Percentiles rank a stretch among this genome's conserved stretches.
phyloP scores from a whole-genome alignment of 2,797 vertebrate genomes.

The Sebastes wilsoni region DNA sequence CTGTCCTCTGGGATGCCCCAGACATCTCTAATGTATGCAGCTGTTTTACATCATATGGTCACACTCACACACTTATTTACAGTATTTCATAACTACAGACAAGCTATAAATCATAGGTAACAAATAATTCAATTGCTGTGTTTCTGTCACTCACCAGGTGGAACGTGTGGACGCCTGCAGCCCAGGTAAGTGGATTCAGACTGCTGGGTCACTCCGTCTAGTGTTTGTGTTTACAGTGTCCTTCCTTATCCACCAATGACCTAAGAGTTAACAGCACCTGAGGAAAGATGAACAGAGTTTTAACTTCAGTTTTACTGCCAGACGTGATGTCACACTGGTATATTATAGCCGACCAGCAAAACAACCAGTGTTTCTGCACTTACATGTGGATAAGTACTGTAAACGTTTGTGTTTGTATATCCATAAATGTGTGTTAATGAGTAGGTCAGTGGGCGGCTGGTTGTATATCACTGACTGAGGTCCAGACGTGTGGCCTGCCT shows the following conservation, averaged over 20 bases:
- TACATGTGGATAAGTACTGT: background rate
- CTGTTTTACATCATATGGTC: background rate
- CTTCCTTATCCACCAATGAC: background rate
- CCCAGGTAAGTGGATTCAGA: slow-evolving; percentile 5
- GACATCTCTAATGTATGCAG: background rate
- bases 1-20: background rate
- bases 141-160: slow-evolving; percentile 40
- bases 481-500: background rate
- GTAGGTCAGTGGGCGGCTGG: background rate
- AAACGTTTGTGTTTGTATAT: background rate
- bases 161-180: slow-evolving; percentile 16
- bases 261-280: slow-evolving; percentile 20
- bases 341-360: background rate
- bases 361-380: background rate
- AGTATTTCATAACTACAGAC: background rate
- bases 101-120: background rate
- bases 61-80: background rate
- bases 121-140: background rate
- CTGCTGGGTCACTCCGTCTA: background rate
- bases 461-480: background rate
- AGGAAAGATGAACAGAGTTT: background rate
- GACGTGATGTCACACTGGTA: background rate
- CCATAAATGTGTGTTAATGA: background rate
- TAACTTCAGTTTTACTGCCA: background rate
- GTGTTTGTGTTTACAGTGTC: background rate